Evolutionary conservation across 23 tunicate genomes (phyloP).

Genomic region (Halocynthia roretzi): DNA sequence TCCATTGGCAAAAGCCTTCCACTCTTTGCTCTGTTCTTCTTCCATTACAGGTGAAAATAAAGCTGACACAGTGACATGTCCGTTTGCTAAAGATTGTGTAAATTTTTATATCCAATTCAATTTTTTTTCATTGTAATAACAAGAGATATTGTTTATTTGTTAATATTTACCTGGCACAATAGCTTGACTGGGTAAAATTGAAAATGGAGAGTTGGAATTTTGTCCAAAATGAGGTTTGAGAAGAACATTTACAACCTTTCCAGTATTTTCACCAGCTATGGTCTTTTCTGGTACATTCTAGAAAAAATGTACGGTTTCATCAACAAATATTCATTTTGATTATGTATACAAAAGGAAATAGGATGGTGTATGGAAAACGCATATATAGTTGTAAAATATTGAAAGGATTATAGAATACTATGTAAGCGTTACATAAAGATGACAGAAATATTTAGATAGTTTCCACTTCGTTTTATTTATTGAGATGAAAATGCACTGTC

Average conservation of each 20-base stretch:
- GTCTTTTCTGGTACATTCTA: no score
- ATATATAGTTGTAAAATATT: no score
- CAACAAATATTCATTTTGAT: no score
- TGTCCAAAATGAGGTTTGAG: conserved; percentile 50
- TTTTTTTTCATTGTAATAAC: background rate
- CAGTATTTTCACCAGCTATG: background rate
- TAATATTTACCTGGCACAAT: conserved; percentile 53
- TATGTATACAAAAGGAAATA: no score
- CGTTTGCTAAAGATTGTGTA: conserved; percentile 34
- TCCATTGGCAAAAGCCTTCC: conserved; percentile 47
- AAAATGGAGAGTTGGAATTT: conserved; percentile 38
- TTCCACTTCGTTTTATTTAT: background rate
- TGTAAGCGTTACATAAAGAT: no score
- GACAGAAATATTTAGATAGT: background rate
- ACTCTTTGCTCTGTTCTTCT: conserved; percentile 7
- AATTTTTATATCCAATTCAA: background rate
- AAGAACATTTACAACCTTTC: conserved; percentile 50
- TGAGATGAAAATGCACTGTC: no score
- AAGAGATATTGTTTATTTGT: background rate
- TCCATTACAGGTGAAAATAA: conserved; percentile 48
- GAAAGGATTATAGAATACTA: no score
- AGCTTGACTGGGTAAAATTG: conserved; percentile 46
- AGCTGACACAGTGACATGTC: conserved; percentile 37
- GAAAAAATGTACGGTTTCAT: no score
- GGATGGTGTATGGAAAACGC: no score